Evolutionary conservation across 2,888 invertebrate genomes (phyloP).

Genomic region (Hyppa rectilinea): DNA sequence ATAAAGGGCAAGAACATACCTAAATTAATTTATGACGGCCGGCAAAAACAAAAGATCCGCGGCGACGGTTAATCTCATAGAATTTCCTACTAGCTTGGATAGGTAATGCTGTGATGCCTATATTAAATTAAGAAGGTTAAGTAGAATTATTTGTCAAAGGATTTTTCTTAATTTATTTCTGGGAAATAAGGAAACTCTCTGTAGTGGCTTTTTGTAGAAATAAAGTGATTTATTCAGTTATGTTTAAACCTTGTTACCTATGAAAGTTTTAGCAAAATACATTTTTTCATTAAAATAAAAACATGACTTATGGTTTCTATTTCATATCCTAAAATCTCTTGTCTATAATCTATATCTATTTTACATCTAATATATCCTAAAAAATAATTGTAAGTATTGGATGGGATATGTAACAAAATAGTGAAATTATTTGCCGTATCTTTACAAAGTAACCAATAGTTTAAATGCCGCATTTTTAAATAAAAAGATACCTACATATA

Average conservation of each 20-base stretch:
- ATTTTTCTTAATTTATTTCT: conserved; percentile 2
- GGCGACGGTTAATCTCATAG: conserved; percentile 19
- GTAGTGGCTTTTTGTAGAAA: background rate
- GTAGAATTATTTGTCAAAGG: conserved; percentile 21
- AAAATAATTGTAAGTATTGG: background rate
- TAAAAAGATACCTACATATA: too few relatives aligned
- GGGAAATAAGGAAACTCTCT: background rate
- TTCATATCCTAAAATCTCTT: too few relatives aligned
- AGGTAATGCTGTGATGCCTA: background rate
- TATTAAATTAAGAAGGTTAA: conserved; percentile 23
- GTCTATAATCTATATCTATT: too few relatives aligned
- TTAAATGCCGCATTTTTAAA: background rate
- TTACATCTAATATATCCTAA: too few relatives aligned
- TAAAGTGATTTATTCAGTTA: conserved; percentile 3
- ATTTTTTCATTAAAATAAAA: too few relatives aligned
- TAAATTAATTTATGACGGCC: conserved; percentile 23
- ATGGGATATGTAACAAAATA: background rate
- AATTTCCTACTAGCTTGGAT: conserved; percentile 21
- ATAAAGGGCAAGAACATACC: background rate
- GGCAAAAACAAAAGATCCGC: conserved; percentile 36
- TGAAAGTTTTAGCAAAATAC: too few relatives aligned
- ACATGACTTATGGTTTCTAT: too few relatives aligned
- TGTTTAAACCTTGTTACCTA: too few relatives aligned
- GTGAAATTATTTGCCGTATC: background rate
- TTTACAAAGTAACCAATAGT: background rate